Evolutionary conservation across 2,797 vertebrate genomes (phyloP).

Genomic region (Bryconaethiops microstoma): DNA sequence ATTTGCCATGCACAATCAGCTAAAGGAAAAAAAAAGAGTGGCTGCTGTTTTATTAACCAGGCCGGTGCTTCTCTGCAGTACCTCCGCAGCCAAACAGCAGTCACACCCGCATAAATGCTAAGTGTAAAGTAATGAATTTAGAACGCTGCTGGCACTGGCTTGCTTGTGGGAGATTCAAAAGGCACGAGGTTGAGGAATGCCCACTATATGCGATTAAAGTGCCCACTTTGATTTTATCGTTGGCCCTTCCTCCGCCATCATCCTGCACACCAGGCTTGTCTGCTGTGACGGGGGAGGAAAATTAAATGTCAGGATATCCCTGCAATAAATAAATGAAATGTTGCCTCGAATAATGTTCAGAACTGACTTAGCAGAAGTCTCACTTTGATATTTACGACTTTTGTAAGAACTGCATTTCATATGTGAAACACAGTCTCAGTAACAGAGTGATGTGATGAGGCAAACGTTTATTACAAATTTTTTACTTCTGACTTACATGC

Average conservation of each 20-base stretch:
- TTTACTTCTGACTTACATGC: slow-evolving; percentile 7
- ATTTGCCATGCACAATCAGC: slow-evolving; percentile 9
- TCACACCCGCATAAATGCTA: slow-evolving; percentile 60
- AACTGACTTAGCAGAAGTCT: slow-evolving; percentile 42
- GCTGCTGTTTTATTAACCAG: slow-evolving; percentile 32
- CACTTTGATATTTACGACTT: slow-evolving; percentile 45
- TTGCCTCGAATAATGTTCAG: slow-evolving; percentile 55
- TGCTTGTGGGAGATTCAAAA: slow-evolving; percentile 55
- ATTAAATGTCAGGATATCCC: slow-evolving; percentile 69
- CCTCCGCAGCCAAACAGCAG: slow-evolving; percentile 31
- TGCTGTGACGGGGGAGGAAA: slow-evolving; percentile 60
- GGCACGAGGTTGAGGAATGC: slow-evolving; percentile 66
- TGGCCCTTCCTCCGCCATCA: slow-evolving; percentile 47
- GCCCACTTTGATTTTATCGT: slow-evolving; percentile 53
- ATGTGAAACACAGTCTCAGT: slow-evolving; percentile 23
- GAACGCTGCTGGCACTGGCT: slow-evolving; percentile 61
- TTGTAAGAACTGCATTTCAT: slow-evolving; percentile 28
- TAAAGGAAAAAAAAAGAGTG: slow-evolving; percentile 16
- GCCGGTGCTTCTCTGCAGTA: slow-evolving; percentile 13
- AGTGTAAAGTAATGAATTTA: slow-evolving; percentile 68
- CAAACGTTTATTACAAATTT: slow-evolving; percentile 32
- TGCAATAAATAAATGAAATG: slow-evolving; percentile 51
- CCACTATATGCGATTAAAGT: slow-evolving; percentile 69
- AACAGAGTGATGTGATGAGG: slow-evolving; percentile 13
- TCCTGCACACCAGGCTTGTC: slow-evolving; percentile 49